Evolutionary conservation across 2,797 vertebrate genomes (phyloP).

Genomic region (Babyrousa celebensis): DNA sequence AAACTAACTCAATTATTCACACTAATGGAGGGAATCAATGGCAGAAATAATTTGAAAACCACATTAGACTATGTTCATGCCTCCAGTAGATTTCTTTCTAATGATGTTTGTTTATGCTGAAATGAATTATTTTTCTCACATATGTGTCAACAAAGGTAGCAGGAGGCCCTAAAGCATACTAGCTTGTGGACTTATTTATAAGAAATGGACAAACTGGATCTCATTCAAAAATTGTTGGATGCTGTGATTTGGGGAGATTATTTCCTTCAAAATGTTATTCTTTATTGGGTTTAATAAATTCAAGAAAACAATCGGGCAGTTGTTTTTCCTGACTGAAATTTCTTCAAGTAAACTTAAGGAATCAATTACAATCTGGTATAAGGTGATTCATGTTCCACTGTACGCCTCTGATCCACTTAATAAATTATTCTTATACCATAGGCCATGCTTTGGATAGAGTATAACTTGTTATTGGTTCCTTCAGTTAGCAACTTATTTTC

Average conservation of each 20-base stretch:
- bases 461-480: conserved; percentile 46
- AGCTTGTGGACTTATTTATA: conserved; percentile 31
- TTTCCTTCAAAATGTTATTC: conserved; percentile 54
- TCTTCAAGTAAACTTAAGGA: conserved; percentile 60
- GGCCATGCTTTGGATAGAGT: not conserved
- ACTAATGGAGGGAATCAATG: conserved; percentile 59
- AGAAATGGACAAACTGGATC: conserved; percentile 36
- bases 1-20: conserved; percentile 72
- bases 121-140: conserved; percentile 55
- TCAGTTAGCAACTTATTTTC: conserved; percentile 49
- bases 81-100: conserved; percentile 67
- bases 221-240: conserved; percentile 49
- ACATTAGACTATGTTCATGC: conserved; percentile 49
- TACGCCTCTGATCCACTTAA: conserved; percentile 54
- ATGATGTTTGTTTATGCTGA: conserved; percentile 49
- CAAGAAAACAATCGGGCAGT: conserved; percentile 18
- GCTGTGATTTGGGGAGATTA: conserved; percentile 4
- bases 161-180: conserved; percentile 33
- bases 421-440: conserved; percentile 56
- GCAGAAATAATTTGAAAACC: conserved; percentile 72
- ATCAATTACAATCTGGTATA: conserved; percentile 56
- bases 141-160: conserved; percentile 29
- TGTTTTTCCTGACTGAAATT: conserved; percentile 60
- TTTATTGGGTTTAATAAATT: conserved; percentile 67
- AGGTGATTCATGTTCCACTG: conserved; percentile 7